Percentiles rank a stretch among this genome's conserved stretches.
Evolutionary conservation across 2,113 vertebrate species (phyloP).

Genomic region (Danionella cerebrum): DNA sequence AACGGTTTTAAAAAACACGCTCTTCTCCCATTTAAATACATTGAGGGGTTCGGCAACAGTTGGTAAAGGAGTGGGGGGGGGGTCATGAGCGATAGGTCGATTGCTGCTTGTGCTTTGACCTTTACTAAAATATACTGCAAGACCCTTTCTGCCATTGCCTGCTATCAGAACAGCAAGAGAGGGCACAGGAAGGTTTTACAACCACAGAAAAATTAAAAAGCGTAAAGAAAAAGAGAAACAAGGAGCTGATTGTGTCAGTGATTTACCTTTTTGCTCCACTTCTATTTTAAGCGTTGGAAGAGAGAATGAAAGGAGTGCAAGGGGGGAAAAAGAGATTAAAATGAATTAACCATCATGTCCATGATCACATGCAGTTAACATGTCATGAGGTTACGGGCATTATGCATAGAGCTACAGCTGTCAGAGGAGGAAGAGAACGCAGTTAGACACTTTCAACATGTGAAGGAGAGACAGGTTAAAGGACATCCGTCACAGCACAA

Average conservation of each 20-base stretch:
- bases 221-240: constrained; percentile 61
- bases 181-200: constrained; percentile 78
- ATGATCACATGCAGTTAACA: constrained; percentile 88
- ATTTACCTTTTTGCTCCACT: constrained; percentile 99
- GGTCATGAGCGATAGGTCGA: too few species aligned
- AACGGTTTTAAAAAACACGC: too few species aligned
- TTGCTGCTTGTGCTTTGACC: constrained; percentile 48
- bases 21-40: too few species aligned
- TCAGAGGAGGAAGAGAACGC: constrained; percentile 62
- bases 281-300: constrained; percentile 99
- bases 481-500: constrained; percentile 16
- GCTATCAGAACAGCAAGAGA: constrained; percentile 76
- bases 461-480: constrained; percentile 53
- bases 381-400: constrained; percentile 80
- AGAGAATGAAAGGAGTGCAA: constrained; percentile 95
- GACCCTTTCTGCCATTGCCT: constrained; percentile 60
- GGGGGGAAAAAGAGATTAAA: constrained; percentile 96
- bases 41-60: too few species aligned
- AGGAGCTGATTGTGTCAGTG: constrained; percentile 92
- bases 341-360: constrained; percentile 94
- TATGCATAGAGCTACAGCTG: constrained; percentile 70
- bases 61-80: too few species aligned
- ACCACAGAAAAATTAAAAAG: constrained; percentile 38
- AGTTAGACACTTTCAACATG: constrained; percentile 15
- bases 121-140: constrained; percentile 54